phyloP scores from a whole-genome alignment of 2,888 invertebrate genomes.

The Cancer borealis region DNA sequence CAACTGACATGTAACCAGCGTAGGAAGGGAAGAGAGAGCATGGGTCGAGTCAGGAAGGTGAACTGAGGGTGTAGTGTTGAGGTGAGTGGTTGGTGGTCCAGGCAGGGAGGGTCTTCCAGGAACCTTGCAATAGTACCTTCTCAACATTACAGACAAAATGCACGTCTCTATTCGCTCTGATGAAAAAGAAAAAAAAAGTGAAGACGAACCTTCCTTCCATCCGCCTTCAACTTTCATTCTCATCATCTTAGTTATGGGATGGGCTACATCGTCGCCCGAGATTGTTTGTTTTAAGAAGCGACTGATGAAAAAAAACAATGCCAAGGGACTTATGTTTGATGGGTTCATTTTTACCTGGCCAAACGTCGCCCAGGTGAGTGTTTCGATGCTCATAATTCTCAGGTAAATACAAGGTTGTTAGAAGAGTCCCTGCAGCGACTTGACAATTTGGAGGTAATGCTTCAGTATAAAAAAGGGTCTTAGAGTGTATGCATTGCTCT shows the following conservation, averaged over 20 bases:
- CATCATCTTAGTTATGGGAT: constrained; percentile 20
- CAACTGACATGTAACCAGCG: no score
- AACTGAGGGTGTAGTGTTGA: neutral
- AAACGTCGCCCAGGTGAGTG: neutral
- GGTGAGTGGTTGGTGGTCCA: neutral
- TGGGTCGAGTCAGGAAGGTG: neutral
- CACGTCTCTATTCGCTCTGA: constrained; percentile 9
- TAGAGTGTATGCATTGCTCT: neutral
- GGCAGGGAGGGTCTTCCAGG: constrained; percentile 31
- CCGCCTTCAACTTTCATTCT: neutral
- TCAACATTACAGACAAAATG: constrained; percentile 53
- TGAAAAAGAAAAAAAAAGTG: neutral
- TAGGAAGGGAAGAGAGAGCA: neutral
- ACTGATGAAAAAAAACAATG: neutral
- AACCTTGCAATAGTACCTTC: constrained; percentile 46
- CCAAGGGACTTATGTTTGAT: neutral
- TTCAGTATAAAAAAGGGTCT: neutral
- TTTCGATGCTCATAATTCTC: constrained; percentile 16
- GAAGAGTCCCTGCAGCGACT: neutral
- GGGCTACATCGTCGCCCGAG: neutral
- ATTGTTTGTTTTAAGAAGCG: neutral
- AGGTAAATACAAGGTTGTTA: neutral
- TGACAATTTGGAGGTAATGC: neutral
- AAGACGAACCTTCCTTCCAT: neutral
- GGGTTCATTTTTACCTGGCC: neutral